Conservation (phyloP, 2,113 vertebrate species). For the Pterocles orientalis region DNA sequence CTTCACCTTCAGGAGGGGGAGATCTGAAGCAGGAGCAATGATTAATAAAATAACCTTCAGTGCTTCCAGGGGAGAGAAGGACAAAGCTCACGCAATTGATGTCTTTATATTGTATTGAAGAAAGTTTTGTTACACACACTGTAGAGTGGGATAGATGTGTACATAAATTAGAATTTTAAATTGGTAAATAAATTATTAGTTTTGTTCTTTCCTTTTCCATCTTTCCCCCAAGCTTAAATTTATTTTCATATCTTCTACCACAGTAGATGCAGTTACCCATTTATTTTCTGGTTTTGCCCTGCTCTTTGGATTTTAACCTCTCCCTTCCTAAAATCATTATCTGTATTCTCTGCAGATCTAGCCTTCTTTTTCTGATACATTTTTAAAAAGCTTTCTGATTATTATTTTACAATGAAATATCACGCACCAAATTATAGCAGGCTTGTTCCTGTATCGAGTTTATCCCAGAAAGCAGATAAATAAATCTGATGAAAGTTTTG, state of each 20-base stretch:
- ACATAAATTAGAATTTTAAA: conserved; percentile 47
- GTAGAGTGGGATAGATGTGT: background rate
- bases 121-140: conserved; percentile 10
- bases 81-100: conserved; percentile 21
- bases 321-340: background rate
- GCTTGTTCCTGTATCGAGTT: background rate
- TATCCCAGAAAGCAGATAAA: background rate
- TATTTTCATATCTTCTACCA: conserved; percentile 25
- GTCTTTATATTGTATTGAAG: background rate
- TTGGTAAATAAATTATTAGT: conserved; percentile 48
- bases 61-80: background rate
- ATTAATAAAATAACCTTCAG: conserved; percentile 24
- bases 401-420: background rate
- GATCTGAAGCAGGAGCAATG: background rate
- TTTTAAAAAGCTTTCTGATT: background rate
- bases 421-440: background rate
- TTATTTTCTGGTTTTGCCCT: background rate
- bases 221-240: conserved; percentile 25
- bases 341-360: background rate
- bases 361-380: background rate
- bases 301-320: background rate
- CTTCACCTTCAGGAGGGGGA: background rate
- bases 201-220: conserved; percentile 4
- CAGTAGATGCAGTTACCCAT: background rate
- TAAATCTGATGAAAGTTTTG: background rate